Evolutionary conservation across 1,140 invertebrate genomes (phyloP).

Genomic region (Calliphora vicina): DNA sequence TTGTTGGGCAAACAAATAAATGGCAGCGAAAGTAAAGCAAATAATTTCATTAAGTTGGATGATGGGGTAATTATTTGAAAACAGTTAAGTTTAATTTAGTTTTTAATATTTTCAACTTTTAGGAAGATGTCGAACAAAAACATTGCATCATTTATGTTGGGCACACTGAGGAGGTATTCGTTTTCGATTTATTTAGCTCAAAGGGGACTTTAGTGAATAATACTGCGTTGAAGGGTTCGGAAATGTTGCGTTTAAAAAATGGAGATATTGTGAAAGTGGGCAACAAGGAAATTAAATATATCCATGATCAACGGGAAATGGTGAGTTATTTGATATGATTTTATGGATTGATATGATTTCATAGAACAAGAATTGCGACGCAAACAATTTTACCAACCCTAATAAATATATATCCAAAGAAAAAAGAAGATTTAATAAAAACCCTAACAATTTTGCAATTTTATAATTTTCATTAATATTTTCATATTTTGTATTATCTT

Average conservation of each 20-base stretch:
- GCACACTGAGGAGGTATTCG: not conserved
- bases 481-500: not conserved
- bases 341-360: no score
- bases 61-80: not conserved
- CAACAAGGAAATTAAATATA: not conserved
- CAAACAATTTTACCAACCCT: no score
- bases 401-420: no score
- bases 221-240: not conserved
- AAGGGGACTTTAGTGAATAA: conserved; percentile 36
- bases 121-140: conserved; percentile 24
- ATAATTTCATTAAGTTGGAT: not conserved
- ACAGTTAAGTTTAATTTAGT: not conserved
- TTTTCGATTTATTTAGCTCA: conserved; percentile 34
- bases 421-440: no score
- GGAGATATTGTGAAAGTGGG: conserved; percentile 12
- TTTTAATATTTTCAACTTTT: conserved; percentile 1
- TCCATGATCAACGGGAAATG: not conserved
- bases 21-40: not conserved
- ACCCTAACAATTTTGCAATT: no score
- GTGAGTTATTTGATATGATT: not conserved
- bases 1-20: not conserved
- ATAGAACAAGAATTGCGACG: no score
- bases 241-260: not conserved
- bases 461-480: no score
- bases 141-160: conserved; percentile 18